Evolutionary conservation across 2,113 vertebrate genomes (phyloP), one percentile per base, ranked within the genome.

Genomic region (Amblyopsis rosae): DNA sequence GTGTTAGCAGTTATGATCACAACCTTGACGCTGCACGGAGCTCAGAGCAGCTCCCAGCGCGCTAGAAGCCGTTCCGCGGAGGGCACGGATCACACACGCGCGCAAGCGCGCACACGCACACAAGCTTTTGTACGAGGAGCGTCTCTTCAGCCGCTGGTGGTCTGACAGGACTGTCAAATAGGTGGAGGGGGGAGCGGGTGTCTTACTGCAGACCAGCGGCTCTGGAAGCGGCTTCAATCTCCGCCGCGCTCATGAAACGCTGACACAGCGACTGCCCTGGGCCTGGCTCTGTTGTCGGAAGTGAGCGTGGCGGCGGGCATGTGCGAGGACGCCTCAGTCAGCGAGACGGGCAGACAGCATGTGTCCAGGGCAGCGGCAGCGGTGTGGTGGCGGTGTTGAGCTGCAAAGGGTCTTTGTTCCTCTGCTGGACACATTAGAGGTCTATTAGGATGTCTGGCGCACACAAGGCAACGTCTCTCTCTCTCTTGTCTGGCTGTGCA

Each of bases 191-290:
- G 2, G 26, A 26, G 26, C 26, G 2, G 26, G 26, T 26, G 26
- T 26, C 26, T 80, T 75, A 41, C 83, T 75, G 69, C 69, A 86
- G 77, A 89, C 80, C 83, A 81, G 77, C 82, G 71, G 4, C 62
- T 79, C 72, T 80, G 62, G 82, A 82, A 66, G 66, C 76, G 19
- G 67, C 67, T 16, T 56, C 80, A 87, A 88, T 64, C 79, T 83
- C 88, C 78, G 64, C 70, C 71, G 61, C 59, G 67, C 72, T 68
- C 74, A 58, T 78, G 82, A 87, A 87, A 82, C 77, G 77, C 90
- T 92, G 90, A 92, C 92, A 90, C 88, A 84, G 82, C 26, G 26
- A 26, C 91, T 88, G 90, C 90, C 88, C 86, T 77, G 75, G 80
- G 90, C 82, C 75, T 75, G 87, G 83, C 81, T 8, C 84, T 89